Base-by-base conservation (phyloP, 2,797 vertebrate genomes). In the Leptoclinus maculatus region DNA sequence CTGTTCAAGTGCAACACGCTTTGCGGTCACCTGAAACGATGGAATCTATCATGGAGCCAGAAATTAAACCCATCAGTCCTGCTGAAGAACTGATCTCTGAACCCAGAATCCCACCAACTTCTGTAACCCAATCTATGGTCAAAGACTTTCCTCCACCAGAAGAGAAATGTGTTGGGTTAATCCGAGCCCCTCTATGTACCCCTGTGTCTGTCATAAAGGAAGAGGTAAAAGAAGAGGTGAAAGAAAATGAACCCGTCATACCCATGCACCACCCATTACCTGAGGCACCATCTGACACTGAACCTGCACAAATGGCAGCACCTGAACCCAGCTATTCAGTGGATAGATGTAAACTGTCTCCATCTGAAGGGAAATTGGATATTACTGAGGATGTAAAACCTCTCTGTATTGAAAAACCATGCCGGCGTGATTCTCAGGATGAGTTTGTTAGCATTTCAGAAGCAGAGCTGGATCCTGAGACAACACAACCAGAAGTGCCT, bases 1-100 rank as follows among this genome's bases (percentile, higher is more conserved):
- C 88, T 41, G 96, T 95, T 76, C 92, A 96, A 74, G 94, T 94
- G 81, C 88, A 96, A 80, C 88, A 83, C 73, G 19, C 43, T 43
- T 57, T 82, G 27, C 91, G 73, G 41, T 93, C 85, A 49, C 88
- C 91, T 14, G 94, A 95, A 0, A 93, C 92, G 79, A 92, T 95
- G 45, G 97, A 97, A 76, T 79, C 92, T 25, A 53, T 78, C 54
- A 38, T 85, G 21, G 77, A 90, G 58, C 79, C 91, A n/a, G 97
- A 97, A 79, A 91, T 93, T n/a, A 96, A 95, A 90, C 93, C 94
- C 5, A 76, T 95, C 65, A 95, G 92, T 85, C 93, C 93, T 49
- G 91, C 90, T 76, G 86, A 89, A 85, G 82, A 92, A 58, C 47
- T 68, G 2, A 63, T 83, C 73, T 66, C 87, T 82, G 92, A 93